Conservation (phyloP, 2,113 vertebrate species). For the Spermophilus dauricus region DNA sequence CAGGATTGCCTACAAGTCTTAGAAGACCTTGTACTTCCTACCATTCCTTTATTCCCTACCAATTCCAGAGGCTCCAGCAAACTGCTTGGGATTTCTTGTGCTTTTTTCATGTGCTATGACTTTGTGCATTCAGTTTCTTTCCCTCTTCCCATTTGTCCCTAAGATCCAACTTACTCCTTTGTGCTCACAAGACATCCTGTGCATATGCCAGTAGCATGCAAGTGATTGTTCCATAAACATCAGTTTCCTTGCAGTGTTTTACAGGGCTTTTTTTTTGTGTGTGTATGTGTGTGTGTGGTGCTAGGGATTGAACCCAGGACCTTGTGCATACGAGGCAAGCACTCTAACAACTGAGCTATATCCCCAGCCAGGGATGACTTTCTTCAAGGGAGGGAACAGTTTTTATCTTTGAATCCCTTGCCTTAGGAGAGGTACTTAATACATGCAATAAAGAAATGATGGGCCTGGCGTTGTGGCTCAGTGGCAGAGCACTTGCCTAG, state of each 20-base stretch:
- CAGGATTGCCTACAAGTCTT: not conserved
- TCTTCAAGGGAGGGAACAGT: not conserved
- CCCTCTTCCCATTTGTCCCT: not conserved
- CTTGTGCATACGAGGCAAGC: no score
- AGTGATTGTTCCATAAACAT: not conserved
- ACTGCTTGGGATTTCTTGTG: not conserved
- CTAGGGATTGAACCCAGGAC: no score
- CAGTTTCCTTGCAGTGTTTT: not conserved
- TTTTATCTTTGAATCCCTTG: constrained; percentile 9
- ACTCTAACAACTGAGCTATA: no score
- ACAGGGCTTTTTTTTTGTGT: not conserved
- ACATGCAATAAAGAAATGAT: constrained; percentile 25
- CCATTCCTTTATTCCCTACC: not conserved
- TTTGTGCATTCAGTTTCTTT: not conserved
- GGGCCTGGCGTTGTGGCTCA: no score
- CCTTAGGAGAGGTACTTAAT: constrained; percentile 29
- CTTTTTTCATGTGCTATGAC: not conserved
- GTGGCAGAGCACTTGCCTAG: no score
- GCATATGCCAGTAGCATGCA: not conserved
- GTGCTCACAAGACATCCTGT: not conserved
- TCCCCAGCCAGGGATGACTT: no score
- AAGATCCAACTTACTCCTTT: not conserved
- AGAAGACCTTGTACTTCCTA: not conserved
- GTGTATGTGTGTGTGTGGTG: no score
- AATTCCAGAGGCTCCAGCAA: not conserved